A percentile compares a stretch with the other conserved stretches of the same genome.
Evolutionary conservation across 2,113 vertebrate genomes (phyloP).

Genomic region (Tringa solitaria): DNA sequence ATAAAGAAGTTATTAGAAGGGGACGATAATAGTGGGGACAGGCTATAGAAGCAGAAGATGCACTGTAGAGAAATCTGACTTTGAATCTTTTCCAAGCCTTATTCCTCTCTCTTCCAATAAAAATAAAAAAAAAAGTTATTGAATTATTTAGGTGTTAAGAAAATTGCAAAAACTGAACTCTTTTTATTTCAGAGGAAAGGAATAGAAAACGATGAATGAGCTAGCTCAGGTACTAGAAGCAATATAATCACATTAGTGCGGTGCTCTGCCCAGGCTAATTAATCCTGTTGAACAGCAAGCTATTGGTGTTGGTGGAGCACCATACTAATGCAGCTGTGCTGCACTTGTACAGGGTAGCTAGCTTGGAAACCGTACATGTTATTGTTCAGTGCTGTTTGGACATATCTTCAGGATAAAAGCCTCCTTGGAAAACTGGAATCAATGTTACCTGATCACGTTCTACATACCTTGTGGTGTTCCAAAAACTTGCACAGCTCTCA

Average conservation of each 20-base stretch:
- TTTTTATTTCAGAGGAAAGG: background rate
- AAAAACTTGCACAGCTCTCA: background rate
- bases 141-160: background rate
- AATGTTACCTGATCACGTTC: background rate
- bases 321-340: constrained; percentile 18
- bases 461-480: background rate
- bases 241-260: background rate
- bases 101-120: background rate
- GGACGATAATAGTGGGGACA: background rate
- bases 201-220: background rate
- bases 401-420: background rate
- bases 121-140: background rate
- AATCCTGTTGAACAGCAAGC: constrained; percentile 27
- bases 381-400: background rate
- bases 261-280: constrained; percentile 45
- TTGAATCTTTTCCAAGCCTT: background rate
- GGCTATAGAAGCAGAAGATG: background rate
- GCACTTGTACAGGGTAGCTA: background rate
- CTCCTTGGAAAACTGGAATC: background rate
- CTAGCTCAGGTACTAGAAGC: constrained; percentile 27
- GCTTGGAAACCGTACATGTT: background rate
- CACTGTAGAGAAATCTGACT: background rate
- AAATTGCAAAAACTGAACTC: background rate
- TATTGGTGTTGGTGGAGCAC: background rate
- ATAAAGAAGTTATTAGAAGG: background rate